Percentiles rank a stretch among this genome's conserved stretches.
These are phyloP conservation scores for Axinella damicornis DNA, from an alignment of 37 sponge, comb jelly and placozoan genomes.

Conservation along the genomic window DNA sequence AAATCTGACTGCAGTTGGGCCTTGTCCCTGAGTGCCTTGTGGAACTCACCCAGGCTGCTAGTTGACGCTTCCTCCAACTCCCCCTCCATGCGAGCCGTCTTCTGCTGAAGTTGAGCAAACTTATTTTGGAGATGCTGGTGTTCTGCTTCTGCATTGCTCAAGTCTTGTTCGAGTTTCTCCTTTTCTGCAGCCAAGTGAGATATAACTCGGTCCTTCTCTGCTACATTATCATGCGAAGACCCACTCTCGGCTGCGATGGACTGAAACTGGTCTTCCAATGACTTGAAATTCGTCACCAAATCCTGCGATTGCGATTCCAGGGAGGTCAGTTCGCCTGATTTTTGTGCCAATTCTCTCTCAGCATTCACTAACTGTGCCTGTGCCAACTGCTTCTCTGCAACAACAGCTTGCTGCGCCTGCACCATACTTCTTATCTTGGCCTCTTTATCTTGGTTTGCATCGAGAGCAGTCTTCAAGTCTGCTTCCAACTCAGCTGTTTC, in stretches of 20 bases:
- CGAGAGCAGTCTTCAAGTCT: slow-evolving; percentile 27
- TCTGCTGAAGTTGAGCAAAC: slow-evolving; percentile 32
- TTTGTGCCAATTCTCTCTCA: slow-evolving; percentile 51
- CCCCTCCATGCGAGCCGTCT: slow-evolving; percentile 69
- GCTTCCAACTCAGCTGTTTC: slow-evolving; percentile 48
- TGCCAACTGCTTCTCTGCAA: slow-evolving; percentile 12
- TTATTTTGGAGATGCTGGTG: slow-evolving; percentile 1
- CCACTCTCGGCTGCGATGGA: slow-evolving; percentile 28
- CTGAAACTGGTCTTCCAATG: slow-evolving; percentile 34
- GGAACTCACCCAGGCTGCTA: slow-evolving; percentile 35
- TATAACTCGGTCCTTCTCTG: slow-evolving; percentile 61
- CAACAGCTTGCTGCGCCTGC: slow-evolving; percentile 9
- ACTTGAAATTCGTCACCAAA: slow-evolving; percentile 21
- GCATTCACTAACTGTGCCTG: slow-evolving; percentile 24
- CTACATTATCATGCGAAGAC: slow-evolving; percentile 26
- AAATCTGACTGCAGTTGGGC: slow-evolving; percentile 59
- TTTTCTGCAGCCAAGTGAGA: slow-evolving; percentile 40
- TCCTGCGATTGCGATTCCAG: slow-evolving; percentile 52
- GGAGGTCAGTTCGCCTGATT: not conserved
- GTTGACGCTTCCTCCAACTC: slow-evolving; percentile 45
- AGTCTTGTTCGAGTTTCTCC: slow-evolving; percentile 17
- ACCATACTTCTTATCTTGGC: not conserved
- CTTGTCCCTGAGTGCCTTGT: slow-evolving; percentile 50
- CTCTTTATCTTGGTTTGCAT: not conserved
- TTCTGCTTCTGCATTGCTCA: slow-evolving; percentile 12